Evolutionary conservation across 2,888 invertebrate species (phyloP), one percentile per base, ranked within the genome.

Genomic region (Stenodera caucasica): DNA sequence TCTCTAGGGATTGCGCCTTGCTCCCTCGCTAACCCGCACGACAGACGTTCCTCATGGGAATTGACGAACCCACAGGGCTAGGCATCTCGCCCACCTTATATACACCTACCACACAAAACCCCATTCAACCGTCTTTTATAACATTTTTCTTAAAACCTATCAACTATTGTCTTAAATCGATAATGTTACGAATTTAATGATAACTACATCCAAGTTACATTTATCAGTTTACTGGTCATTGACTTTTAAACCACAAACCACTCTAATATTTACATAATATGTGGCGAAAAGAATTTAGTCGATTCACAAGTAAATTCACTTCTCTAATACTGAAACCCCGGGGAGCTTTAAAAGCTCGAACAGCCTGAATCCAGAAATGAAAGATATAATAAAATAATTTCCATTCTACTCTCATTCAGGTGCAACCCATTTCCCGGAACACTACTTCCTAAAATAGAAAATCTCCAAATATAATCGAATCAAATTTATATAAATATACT

Each of bases 1-100:
- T 77, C 79, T 77, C 75, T 67, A 52, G 77, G 78, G 78, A 76
- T 68, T 70, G 66, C 67, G 68, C 70, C 69, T 70, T 70, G 66
- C 62, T 69, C 70, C 72, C 69, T 67, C 67, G 66, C 57, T 59
- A 57, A 57, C 70, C 70, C 67, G 70, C 73, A 71, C 71, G 73
- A 71, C 70, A 70, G 71, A 70, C 72, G 70, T 66, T 63, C 67
- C 72, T 62, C 66, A 45, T 53, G 73, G 71, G 75, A 71, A 57
- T 62, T 64, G 65, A 66, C 60, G 53, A 63, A 55, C 63, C 63
- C 63, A 52, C 63, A 67, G 68, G 72, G 69, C 64, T 60, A 66
- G 70, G 65, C 67, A 67, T 67, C 45, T 45, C 68, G 66, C 67
- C 68, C 58, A 64, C 64, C 55, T 61, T 52, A 40, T 53, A 33